Percentiles rank a stretch among this genome's conserved stretches.
Evolutionary conservation across 2,113 vertebrate species (phyloP).

Genomic region (Daboia siamensis): DNA sequence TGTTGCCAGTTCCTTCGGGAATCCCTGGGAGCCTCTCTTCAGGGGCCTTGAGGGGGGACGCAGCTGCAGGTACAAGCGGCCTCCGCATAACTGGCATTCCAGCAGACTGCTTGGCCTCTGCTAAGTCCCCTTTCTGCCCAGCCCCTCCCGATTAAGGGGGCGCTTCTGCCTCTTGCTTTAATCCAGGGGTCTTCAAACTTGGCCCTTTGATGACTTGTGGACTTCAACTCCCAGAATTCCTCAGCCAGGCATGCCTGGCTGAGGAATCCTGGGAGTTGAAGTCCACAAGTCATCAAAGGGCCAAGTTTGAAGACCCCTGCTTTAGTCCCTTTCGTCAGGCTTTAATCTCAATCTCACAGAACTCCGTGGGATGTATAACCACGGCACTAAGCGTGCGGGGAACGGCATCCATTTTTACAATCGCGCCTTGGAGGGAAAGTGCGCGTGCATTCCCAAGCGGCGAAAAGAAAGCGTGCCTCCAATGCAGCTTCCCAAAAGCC

Average conservation of each 20-base stretch:
- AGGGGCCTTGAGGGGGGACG: not conserved
- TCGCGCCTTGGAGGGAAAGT: not conserved
- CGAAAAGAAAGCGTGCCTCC: not conserved
- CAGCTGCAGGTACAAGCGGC: conserved; percentile 41
- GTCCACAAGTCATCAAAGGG: too few relatives aligned
- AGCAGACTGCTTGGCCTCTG: not conserved
- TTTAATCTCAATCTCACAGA: not conserved
- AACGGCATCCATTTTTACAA: not conserved
- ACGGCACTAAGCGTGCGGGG: not conserved
- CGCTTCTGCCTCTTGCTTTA: not conserved
- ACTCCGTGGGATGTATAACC: not conserved
- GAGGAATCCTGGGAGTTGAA: too few relatives aligned
- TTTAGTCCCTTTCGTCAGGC: not conserved
- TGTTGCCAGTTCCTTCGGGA: too few relatives aligned
- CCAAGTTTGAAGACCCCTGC: too few relatives aligned
- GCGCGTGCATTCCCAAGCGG: not conserved
- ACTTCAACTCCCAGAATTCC: too few relatives aligned
- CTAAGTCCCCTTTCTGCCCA: not conserved
- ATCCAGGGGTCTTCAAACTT: too few relatives aligned
- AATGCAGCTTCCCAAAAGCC: not conserved
- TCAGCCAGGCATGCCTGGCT: too few relatives aligned
- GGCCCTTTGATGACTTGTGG: too few relatives aligned
- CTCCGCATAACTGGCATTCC: conserved; percentile 55
- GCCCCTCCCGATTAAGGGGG: not conserved
- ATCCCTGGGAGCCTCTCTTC: not conserved